Evolutionary conservation across 2,888 invertebrate species (phyloP).

Genomic region (Phorcus lineatus): DNA sequence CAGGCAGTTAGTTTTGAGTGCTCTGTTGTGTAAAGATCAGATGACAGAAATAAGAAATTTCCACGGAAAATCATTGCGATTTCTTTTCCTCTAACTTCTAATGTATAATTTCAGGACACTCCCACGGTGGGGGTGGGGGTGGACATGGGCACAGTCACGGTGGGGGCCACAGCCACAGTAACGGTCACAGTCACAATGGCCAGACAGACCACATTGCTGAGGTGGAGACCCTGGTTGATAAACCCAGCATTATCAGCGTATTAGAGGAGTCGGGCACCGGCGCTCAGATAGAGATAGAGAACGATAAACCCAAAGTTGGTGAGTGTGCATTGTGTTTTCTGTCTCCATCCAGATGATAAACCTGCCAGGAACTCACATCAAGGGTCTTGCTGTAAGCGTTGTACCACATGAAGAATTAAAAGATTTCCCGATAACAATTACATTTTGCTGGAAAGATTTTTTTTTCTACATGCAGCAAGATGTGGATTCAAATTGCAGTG

Average conservation of each 20-base stretch:
- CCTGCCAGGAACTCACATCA: background rate
- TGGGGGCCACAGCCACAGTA: conserved; percentile 48
- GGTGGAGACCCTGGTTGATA: conserved; percentile 24
- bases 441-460: background rate
- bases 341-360: background rate
- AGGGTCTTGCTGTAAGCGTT: too few species aligned
- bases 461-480: background rate
- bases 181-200: conserved; percentile 42
- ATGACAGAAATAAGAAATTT: too few species aligned
- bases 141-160: conserved; percentile 66
- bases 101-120: conserved; percentile 43
- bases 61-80: too few species aligned
- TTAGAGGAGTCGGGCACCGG: background rate
- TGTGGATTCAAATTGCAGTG: background rate
- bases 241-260: conserved; percentile 30
- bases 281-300: conserved; percentile 18
- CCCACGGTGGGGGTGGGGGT: conserved; percentile 44
- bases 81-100: too few species aligned
- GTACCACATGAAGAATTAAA: background rate
- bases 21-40: too few species aligned
- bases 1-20: too few species aligned
- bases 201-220: conserved; percentile 13
- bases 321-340: background rate
- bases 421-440: background rate
- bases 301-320: conserved; percentile 34